A percentile compares a stretch with the other conserved stretches of the same genome.
Evolutionary conservation across 2,113 vertebrate species (phyloP).

Genomic region (Trochalopteron elliotii): DNA sequence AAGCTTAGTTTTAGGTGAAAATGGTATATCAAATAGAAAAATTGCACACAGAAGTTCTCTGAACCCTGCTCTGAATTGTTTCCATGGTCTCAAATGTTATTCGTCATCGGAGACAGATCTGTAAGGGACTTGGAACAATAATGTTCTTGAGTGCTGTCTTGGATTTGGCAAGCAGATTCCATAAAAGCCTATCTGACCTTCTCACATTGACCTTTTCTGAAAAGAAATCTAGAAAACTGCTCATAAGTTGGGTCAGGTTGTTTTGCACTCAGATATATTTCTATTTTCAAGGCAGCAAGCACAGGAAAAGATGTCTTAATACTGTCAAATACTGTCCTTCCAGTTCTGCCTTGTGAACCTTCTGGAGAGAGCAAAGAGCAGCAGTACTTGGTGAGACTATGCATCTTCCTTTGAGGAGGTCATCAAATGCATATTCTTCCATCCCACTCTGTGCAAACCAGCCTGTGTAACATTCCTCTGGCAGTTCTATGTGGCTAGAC

Average conservation of each 20-base stretch:
- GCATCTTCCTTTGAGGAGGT: background rate
- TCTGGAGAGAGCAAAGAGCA: background rate
- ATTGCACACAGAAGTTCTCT: background rate
- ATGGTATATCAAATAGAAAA: background rate
- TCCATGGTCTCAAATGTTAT: background rate
- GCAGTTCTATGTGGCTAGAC: background rate
- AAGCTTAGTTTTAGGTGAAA: background rate
- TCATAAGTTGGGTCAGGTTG: background rate
- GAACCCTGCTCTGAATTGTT: background rate
- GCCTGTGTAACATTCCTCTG: background rate
- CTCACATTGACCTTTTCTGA: background rate
- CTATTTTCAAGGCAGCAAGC: background rate
- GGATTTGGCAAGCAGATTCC: background rate
- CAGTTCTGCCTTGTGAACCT: background rate
- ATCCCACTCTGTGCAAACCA: background rate
- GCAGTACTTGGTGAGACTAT: background rate
- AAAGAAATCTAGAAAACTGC: background rate
- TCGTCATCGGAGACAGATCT: background rate
- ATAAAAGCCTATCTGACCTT: background rate
- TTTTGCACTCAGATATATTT: background rate
- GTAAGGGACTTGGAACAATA: background rate
- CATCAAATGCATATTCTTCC: background rate
- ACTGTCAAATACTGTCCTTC: background rate
- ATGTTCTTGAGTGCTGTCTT: background rate
- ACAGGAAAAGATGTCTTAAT: background rate